phyloP scores from a whole-genome alignment of 1,140 invertebrate species.

The Neodiprion pinetum region DNA sequence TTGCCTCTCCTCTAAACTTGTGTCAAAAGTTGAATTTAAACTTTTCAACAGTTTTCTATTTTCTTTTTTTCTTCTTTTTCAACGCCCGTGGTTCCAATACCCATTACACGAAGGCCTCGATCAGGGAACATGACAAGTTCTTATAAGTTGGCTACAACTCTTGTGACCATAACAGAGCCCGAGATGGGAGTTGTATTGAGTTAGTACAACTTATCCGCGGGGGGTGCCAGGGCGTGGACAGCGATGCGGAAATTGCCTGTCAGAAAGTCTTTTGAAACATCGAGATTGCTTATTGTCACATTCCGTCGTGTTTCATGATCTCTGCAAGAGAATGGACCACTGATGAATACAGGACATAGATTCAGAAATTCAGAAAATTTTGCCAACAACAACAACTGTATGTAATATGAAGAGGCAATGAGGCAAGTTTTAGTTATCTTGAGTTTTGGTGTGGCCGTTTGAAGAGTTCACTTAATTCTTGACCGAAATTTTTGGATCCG shows the following conservation, averaged over 20 bases:
- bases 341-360: not conserved
- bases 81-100: slow-evolving; percentile 2
- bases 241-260: slow-evolving; percentile 6
- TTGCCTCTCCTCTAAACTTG: slow-evolving; percentile 1
- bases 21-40: slow-evolving; percentile 6
- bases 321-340: not conserved
- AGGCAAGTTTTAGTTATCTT: too few species aligned
- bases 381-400: too few species aligned
- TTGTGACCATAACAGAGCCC: not conserved
- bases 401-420: too few species aligned
- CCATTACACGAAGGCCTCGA: slow-evolving; percentile 3
- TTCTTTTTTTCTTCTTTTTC: not conserved
- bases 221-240: not conserved
- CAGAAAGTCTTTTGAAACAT: not conserved
- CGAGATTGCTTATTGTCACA: not conserved
- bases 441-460: too few species aligned
- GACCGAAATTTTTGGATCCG: too few species aligned
- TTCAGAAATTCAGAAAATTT: not conserved
- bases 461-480: too few species aligned
- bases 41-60: not conserved
- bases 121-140: slow-evolving; percentile 7
- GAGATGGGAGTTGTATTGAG: not conserved
- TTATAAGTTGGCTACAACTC: slow-evolving; percentile 1
- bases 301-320: not conserved
- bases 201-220: not conserved